Base-by-base conservation (phyloP, 2,888 invertebrate genomes). In the Microctonus brassicae region DNA sequence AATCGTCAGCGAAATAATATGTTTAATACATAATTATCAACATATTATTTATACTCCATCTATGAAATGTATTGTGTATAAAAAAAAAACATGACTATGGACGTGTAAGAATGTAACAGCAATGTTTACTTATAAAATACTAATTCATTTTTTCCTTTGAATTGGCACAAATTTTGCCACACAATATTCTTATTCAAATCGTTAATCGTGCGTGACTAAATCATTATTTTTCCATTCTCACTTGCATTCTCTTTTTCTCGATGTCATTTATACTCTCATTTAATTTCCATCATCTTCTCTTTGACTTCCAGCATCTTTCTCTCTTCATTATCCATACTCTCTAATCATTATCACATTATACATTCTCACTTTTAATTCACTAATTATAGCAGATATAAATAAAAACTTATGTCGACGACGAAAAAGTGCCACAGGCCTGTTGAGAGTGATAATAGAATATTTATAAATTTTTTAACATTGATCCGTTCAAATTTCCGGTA, bases 261-360 rank as follows among this genome's bases (percentile, higher is more conserved):
- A 5, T 29, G 7, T 29, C 29, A 5, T 29, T 7, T 7, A 29
- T 29, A 29, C 29, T 39, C 1, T n/a, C 2, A 7, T 20, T n/a
- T 47, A 7, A 5, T n/a, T 36, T 9, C 10, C 10, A 36, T 10
- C 10, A 9, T 10, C 10, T 36, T 36, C 1, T 36, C 1, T 36
- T 10, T 10, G 10, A 9, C 7, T n/a, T n/a, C 33, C 33, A 33
- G 4, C 33, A 5, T 33, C 36, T 7, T 36, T 33, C 67, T 70
- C 68, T 58, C 57, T 63, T 64, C 67, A 69, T 70, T 70, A 73
- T 65, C 70, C 70, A 47, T 47, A 9, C 17, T 17, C 7, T 39
- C 17, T 4, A 47, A 6, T 17, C 6, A 47, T 5, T 47, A 17
- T 17, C 1, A 47, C 7, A 47, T 47, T 1, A 47, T 47, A 47